Percentiles rank a stretch among this genome's conserved stretches.
phyloP scores from a whole-genome alignment of 2,113 vertebrate genomes.

The Myiagra hebetior region DNA sequence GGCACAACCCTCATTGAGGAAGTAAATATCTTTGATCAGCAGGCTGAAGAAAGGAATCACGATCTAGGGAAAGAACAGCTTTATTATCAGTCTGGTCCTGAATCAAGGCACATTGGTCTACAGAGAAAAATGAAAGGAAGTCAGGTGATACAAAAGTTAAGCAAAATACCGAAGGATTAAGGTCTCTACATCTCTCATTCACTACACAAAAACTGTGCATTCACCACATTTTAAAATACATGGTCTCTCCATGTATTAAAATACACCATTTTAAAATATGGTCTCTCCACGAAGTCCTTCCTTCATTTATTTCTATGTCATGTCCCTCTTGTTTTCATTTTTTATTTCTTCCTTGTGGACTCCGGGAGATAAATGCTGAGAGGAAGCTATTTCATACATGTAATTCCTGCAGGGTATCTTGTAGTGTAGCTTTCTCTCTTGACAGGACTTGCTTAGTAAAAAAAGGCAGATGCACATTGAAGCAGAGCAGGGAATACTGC shows the following conservation, averaged over 20 bases:
- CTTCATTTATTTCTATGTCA: background rate
- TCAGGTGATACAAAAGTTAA: background rate
- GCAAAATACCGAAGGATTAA: background rate
- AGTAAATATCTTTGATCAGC: constrained; percentile 94
- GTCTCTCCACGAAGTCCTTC: background rate
- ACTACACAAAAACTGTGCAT: background rate
- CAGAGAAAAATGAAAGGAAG: background rate
- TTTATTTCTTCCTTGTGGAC: background rate
- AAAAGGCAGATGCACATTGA: background rate
- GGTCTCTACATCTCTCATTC: background rate
- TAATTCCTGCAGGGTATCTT: background rate
- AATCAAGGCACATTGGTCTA: background rate
- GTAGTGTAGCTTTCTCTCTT: background rate
- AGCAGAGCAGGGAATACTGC: background rate
- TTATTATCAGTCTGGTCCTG: background rate
- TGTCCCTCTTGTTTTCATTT: background rate
- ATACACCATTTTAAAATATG: background rate
- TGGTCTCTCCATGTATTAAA: background rate
- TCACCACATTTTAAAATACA: background rate
- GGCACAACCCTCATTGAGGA: constrained; percentile 91
- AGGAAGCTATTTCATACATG: background rate
- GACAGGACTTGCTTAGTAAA: background rate
- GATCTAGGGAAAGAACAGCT: constrained; percentile 77
- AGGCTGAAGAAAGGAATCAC: constrained; percentile 98
- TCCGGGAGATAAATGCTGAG: background rate